phyloP scores from a whole-genome alignment of 2,888 invertebrate species.

The Tenthredo scrophulariae region DNA sequence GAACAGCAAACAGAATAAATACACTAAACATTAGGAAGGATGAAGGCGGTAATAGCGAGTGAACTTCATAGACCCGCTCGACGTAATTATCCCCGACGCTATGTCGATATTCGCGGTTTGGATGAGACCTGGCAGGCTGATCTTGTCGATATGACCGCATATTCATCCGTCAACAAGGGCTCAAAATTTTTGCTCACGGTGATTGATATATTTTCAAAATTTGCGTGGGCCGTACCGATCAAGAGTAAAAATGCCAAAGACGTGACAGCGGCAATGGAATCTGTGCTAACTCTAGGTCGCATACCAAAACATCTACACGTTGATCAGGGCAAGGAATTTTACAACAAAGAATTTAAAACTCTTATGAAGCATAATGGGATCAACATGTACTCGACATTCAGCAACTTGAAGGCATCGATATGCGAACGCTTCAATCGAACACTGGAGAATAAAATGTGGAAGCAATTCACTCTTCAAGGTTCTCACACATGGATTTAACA shows the following conservation, averaged over 20 bases:
- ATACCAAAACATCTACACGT: constrained; percentile 2
- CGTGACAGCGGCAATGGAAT: constrained; percentile 54
- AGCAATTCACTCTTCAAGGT: too few species aligned
- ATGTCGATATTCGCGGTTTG: constrained; percentile 65
- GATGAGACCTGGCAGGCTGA: constrained; percentile 65
- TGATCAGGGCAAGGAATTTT: constrained; percentile 10
- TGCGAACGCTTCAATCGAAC: too few species aligned
- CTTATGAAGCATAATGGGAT: background rate
- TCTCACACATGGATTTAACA: too few species aligned
- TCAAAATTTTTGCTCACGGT: too few species aligned
- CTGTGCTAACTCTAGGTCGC: background rate
- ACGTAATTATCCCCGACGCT: constrained; percentile 60
- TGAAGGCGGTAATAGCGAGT: too few species aligned
- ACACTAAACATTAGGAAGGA: too few species aligned
- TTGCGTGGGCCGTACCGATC: too few species aligned
- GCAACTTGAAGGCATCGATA: too few species aligned
- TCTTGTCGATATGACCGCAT: constrained; percentile 60
- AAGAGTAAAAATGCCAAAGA: too few species aligned
- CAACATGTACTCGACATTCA: constrained; percentile 59
- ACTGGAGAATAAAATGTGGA: too few species aligned
- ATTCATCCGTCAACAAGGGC: constrained; percentile 66
- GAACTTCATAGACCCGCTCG: constrained; percentile 63
- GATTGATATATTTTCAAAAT: too few species aligned
- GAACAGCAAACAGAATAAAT: too few species aligned
- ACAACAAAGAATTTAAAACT: background rate